Evolutionary conservation across 1,140 invertebrate species (phyloP), one percentile per base, ranked within the genome.

Genomic region (Drosophila parabipectinata): DNA sequence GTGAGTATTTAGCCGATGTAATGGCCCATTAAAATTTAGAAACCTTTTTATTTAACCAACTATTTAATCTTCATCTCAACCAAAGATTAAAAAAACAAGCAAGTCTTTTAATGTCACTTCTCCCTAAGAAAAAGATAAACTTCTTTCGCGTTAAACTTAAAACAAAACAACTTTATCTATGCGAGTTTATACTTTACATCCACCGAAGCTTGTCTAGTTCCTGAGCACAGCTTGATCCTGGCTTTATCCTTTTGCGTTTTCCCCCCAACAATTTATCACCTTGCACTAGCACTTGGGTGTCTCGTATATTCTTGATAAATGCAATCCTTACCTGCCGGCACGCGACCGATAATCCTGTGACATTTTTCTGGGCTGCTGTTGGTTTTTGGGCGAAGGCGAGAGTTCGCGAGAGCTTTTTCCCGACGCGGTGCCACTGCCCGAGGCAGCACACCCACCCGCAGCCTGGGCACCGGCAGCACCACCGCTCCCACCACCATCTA

Each of bases 271-370:
- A 68, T 74, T 56, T 55, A 41, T 68, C 64, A 50, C 55, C 14
- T 37, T 37, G 10, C 9, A 9, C 53, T 8, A 58, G 24, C 32
- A 14, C 14, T 50, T 15, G 24, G 10, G 10, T 52, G 47, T 55
- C 41, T 51, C 18, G 48, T 28, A 14, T 32, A 55, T 68, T 34
- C 44, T 24, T 73, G 68, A 73, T 57, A 82, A 68, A 79, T 75
- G 45, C 55, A 34, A 32, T 59, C 32, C 69, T 87, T 68, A 85
- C 81, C 81, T 85, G 69, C 88, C 90, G 54, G 91, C 87, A 73
- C 85, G 81, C 75, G 89, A 79, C 59, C 89, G 87, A 81, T 91
- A 90, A 79, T 92, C 91, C 66, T 88, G 83, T 60, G 91, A 91
- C 72, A 91, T 78, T 83, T 91, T 92, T 53, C 89, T 75, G 50